Base-by-base conservation (phyloP, 2,888 invertebrate genomes). In the Acleris cristana region DNA sequence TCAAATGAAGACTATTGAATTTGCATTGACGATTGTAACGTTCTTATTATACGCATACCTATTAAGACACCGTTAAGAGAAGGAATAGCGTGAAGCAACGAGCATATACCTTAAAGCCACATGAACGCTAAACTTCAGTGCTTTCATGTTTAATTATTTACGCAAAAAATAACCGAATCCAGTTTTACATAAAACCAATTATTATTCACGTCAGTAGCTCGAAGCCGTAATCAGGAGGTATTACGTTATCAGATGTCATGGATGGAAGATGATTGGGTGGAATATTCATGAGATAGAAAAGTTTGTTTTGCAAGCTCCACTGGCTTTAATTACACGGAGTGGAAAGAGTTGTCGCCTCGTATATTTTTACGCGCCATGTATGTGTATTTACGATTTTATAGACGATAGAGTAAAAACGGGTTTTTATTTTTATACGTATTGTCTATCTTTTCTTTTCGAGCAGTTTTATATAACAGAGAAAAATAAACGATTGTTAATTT, bases 251-350 rank as follows among this genome's bases (percentile, higher is more conserved):
- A 67, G 57, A 67, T 62, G 66, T 58, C 62, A 62, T 62, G 66
- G 66, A 53, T 62, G 57, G 57, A 40, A 66, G 56, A 62, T 62
- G 65, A 61, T 66, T 61, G 61, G 65, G 56, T 52, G 45, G 66
- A 61, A 66, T 66, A 66, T 66, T 66, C 62, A 66, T 66, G 57
- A 66, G 66, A 66, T 62, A 66, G 62, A 66, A 62, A 66, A 66
- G 62, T 62, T 66, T 66, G 62, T 62, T 57, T 66, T 56, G 51
- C 56, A 61, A 65, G 49, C 51, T 55, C 56, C 51, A 44, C 53
- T 48, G 54, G 52, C 48, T 54, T 65, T 55, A 54, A 65, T 59
- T 59, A 65, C 54, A 49, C 53, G 45, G 40, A 58, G 58, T 34
- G 53, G 53, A 54, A 59, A 59, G 65, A 59, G 65, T 65, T 21